Percentiles rank a stretch among this genome's conserved stretches.
These are phyloP conservation scores for Corbicula japonica DNA, from an alignment of 2,888 invertebrate species.

Conservation along the genomic window DNA sequence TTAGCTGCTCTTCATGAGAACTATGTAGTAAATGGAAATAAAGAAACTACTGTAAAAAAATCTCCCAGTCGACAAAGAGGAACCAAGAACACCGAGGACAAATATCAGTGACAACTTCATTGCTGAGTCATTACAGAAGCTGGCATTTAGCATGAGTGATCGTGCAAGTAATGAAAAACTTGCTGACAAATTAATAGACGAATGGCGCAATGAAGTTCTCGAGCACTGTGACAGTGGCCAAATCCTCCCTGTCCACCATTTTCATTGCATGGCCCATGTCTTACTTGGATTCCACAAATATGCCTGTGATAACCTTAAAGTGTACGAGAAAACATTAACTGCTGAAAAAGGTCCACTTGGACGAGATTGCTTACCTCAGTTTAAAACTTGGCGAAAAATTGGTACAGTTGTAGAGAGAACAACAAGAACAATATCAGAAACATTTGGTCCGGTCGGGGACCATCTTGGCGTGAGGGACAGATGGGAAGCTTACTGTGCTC, in stretches of 20 bases:
- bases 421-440: constrained; percentile 13
- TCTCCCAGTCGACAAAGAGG: too few relatives aligned
- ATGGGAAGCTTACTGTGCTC: constrained; percentile 31
- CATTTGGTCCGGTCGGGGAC: constrained; percentile 38
- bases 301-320: constrained; percentile 1
- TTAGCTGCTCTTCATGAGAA: not conserved
- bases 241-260: constrained; percentile 8
- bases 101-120: too few relatives aligned
- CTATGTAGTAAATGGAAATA: too few relatives aligned
- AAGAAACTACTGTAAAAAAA: too few relatives aligned
- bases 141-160: constrained; percentile 32
- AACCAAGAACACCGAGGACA: too few relatives aligned
- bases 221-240: not conserved
- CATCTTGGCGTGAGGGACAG: constrained; percentile 26
- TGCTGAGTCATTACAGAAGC: too few relatives aligned
- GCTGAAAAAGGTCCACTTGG: constrained; percentile 17
- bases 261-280: constrained; percentile 52
- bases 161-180: constrained; percentile 30
- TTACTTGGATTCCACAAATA: constrained; percentile 27
- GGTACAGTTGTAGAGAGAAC: constrained; percentile 29
- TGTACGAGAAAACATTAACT: not conserved
- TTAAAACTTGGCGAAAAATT: constrained; percentile 12
- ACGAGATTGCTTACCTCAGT: constrained; percentile 14
- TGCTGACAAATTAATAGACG: constrained; percentile 27
- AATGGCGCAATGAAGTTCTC: constrained; percentile 8